Percentiles rank a stretch among this genome's conserved stretches.
phyloP scores from a whole-genome alignment of 2,113 vertebrate species.

The Emydocephalus ijimae region DNA sequence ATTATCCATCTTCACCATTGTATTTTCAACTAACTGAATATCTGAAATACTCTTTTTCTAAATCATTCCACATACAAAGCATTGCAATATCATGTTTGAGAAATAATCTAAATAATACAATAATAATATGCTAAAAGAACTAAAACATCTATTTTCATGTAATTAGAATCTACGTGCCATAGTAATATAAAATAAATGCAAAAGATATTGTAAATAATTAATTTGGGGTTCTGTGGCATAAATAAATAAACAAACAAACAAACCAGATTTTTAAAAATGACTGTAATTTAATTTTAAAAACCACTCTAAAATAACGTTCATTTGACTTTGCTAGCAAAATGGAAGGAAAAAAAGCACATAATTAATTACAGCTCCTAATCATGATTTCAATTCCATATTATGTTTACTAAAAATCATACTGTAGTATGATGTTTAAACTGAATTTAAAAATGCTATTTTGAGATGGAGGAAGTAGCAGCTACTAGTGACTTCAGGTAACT shows the following conservation, averaged over 20 bases:
- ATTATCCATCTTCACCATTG: not conserved
- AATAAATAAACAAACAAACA: not conserved
- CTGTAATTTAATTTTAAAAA: not conserved
- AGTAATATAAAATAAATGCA: not conserved
- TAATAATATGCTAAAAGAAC: not conserved
- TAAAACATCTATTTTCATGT: not conserved
- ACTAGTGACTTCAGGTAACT: not conserved
- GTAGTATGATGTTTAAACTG: not conserved
- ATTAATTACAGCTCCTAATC: not conserved
- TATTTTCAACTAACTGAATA: not conserved
- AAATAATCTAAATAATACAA: not conserved
- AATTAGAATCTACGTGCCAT: not conserved
- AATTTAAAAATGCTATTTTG: not conserved
- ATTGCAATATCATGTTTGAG: not conserved
- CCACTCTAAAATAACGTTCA: not conserved
- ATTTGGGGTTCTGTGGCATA: not conserved
- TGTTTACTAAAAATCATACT: not conserved
- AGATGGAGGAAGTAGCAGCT: not conserved
- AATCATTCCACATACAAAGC: not conserved
- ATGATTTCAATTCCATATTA: not conserved
- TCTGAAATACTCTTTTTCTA: not conserved
- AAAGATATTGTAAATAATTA: not conserved
- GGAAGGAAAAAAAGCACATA: not conserved
- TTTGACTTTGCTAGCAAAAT: not conserved
- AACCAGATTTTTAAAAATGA: not conserved